Base-by-base conservation (phyloP, 2,797 vertebrate species). In the Cercopithecus petaurista region DNA sequence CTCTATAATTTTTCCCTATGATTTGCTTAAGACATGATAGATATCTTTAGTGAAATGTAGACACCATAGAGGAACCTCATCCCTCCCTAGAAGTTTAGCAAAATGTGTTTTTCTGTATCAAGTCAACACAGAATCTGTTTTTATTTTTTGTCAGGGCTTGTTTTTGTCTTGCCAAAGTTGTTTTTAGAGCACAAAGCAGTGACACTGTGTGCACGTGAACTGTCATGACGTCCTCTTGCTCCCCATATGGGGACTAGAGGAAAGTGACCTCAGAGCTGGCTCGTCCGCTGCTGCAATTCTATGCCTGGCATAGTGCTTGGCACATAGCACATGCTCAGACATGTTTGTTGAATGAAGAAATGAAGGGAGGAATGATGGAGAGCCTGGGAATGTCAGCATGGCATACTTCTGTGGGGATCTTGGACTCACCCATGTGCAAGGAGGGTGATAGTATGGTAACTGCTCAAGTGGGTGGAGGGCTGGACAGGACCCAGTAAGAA, bases 361-460 rank as follows among this genome's bases (percentile, higher is more conserved):
- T 5, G 48, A 57, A 36, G 36, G 36, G 46, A 81, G 48, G n/a
- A 14, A 4, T 11, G 43, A 15, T 4, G 33, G 76, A 41, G 55
- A 30, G 15, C 10, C 24, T 30, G 73, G 36, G 28, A 12, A 2
- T 0, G 4, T 3, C 55, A 5, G 46, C 0, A 0, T 24, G 41
- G 11, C 39, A 4, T 48, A 0, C 0, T 55, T 14, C 24, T 17
- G 6, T 8, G 39, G 81, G 11, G 11, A 4, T 36, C 52, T 59
- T 0, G 28, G 26, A 7, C 2, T 17, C n/a, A 3, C n/a, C 11
- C 1, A 0, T 0, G 3, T 2, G 4, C 55, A n/a, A 57, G 52
- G 64, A 46, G 61, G 79, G n/a, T 5, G 12, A n/a, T 5, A 0
- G 19, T 8, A 7, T 6, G 30, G 24, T 36, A n/a, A 24, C 50